These are phyloP conservation scores for Fregetta grallaria DNA, from an alignment of 2,113 vertebrate genomes.

Conservation along the genomic window DNA sequence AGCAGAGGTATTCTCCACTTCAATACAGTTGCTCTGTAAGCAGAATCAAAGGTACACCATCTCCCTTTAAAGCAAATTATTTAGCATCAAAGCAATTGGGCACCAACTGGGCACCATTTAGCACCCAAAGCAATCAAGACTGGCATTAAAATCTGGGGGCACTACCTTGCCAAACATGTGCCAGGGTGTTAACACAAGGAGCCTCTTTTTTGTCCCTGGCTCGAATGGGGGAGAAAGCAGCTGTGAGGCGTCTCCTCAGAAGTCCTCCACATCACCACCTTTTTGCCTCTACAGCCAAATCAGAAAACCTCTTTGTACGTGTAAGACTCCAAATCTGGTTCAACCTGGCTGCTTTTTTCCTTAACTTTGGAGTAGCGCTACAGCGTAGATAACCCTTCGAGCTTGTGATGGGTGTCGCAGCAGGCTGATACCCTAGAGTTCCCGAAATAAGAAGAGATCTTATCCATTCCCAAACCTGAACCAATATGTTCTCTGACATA, in stretches of 20 bases:
- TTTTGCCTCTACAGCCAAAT: not conserved
- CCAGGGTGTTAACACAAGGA: not conserved
- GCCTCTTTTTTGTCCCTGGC: not conserved
- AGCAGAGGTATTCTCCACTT: not conserved
- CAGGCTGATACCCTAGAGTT: not conserved
- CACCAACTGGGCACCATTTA: not conserved
- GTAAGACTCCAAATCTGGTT: not conserved
- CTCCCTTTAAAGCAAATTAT: not conserved
- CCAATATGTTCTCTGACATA: not conserved
- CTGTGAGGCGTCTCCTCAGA: not conserved
- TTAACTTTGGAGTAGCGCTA: accelerated
- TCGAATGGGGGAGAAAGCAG: not conserved
- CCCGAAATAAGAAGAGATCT: not conserved
- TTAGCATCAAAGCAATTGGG: not conserved
- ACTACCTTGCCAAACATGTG: not conserved
- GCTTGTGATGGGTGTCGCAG: not conserved
- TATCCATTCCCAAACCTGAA: not conserved
- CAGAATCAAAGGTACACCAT: not conserved
- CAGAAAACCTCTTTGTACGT: not conserved
- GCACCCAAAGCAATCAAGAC: not conserved
- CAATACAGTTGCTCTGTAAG: not conserved
- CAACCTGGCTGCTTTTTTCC: not conserved
- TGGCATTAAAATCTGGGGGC: not conserved
- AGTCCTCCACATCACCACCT: not conserved
- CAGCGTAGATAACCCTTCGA: not conserved